A percentile compares a stretch with the other conserved stretches of the same genome.
Conservation (phyloP, 2,888 invertebrate genomes). For the Aleiodes leptofemur region DNA sequence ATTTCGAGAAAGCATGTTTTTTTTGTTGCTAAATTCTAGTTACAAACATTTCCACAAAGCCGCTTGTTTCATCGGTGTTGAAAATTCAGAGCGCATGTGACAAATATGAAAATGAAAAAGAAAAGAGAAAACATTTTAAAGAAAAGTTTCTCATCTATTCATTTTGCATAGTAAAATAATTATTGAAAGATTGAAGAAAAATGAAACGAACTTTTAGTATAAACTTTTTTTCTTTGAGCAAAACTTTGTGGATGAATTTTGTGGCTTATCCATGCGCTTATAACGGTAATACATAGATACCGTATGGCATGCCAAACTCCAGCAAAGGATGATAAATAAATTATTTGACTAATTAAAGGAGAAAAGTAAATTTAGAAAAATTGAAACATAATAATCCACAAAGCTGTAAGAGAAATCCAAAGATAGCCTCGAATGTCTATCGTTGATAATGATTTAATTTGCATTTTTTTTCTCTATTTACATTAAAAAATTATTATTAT, state of each 20-base stretch:
- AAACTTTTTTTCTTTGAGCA: too few relatives aligned
- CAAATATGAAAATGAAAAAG: not conserved
- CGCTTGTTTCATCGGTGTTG: slow-evolving; percentile 20
- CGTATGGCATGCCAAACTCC: slow-evolving; percentile 10
- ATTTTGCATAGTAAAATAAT: not conserved
- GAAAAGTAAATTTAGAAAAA: too few relatives aligned
- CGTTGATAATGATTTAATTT: not conserved
- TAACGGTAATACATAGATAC: not conserved
- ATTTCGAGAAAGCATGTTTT: not conserved
- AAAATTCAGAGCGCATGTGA: slow-evolving; percentile 23
- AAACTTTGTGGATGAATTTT: too few relatives aligned
- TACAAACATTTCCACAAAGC: not conserved
- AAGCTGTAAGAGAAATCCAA: slow-evolving; percentile 1
- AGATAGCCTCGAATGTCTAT: not conserved
- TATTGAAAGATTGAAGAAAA: not conserved
- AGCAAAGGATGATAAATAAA: slow-evolving; percentile 3
- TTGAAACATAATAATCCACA: not conserved
- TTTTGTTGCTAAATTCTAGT: slow-evolving; percentile 7
- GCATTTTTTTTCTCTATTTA: not conserved
- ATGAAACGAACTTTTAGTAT: too few relatives aligned
- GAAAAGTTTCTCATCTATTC: not conserved
- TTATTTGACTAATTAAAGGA: not conserved
- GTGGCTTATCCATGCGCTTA: not conserved
- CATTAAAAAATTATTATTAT: too few relatives aligned
- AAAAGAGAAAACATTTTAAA: not conserved